These are phyloP conservation scores for Microctenopoma steveboyesi DNA, from an alignment of 2,797 vertebrate genomes.

Conservation along the genomic window DNA sequence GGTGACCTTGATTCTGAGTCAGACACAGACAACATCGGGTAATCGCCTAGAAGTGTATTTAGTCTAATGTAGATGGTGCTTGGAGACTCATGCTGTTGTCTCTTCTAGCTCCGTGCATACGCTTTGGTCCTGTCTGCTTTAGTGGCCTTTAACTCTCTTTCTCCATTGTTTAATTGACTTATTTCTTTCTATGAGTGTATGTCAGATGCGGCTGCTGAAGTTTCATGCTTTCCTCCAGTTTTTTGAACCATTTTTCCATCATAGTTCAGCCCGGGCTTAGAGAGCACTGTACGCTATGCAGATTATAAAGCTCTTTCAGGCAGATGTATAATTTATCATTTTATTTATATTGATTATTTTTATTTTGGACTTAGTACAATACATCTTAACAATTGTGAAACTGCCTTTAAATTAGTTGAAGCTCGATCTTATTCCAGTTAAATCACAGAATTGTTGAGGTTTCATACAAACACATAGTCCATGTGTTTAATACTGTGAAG, in stretches of 20 bases:
- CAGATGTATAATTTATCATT: not conserved
- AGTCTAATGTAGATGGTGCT: too few species aligned
- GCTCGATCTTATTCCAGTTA: not conserved
- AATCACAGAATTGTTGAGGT: not conserved
- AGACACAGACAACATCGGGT: too few species aligned
- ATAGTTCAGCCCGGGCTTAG: not conserved
- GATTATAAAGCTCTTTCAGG: not conserved
- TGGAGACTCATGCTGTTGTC: not conserved
- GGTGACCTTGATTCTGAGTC: not conserved
- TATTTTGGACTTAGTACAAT: not conserved
- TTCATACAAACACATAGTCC: not conserved
- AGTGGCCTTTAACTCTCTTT: too few species aligned
- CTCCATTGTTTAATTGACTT: too few species aligned
- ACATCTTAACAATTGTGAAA: not conserved
- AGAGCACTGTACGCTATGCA: not conserved
- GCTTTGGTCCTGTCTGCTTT: not conserved
- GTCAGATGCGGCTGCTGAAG: too few species aligned
- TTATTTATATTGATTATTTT: too few species aligned
- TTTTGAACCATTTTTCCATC: not conserved
- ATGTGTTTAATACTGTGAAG: conserved; percentile 2
- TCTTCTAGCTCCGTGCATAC: not conserved
- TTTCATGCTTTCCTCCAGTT: too few species aligned
- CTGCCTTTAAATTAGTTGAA: not conserved
- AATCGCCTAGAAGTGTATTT: too few species aligned
- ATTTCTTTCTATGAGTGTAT: too few species aligned